Evolutionary conservation across 2,888 invertebrate species (phyloP).

Genomic region (Villa cingulata): DNA sequence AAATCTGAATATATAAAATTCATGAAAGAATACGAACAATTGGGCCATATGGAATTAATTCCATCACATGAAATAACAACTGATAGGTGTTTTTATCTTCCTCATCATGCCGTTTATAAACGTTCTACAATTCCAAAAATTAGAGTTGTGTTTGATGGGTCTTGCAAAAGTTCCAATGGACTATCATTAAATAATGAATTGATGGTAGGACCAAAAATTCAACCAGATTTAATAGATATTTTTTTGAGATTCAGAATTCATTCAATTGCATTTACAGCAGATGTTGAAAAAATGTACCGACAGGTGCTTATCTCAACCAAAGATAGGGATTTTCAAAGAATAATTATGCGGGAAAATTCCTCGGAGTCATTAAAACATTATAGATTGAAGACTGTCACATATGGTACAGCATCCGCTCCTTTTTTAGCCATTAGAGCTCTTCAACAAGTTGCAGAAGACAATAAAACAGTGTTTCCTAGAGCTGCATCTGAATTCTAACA

Average conservation of each 20-base stretch:
- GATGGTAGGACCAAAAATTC: conserved; percentile 15
- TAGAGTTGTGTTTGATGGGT: conserved; percentile 5
- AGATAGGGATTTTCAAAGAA: conserved; percentile 11
- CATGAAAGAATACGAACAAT: conserved; percentile 14
- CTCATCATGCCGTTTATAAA: conserved; percentile 6
- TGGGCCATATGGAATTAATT: conserved; percentile 15
- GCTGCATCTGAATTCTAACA: background rate
- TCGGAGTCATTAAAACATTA: conserved; percentile 5
- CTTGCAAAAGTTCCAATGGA: background rate
- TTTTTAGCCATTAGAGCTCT: conserved; percentile 10
- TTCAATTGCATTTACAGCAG: conserved; percentile 13
- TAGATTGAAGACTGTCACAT: conserved; percentile 9
- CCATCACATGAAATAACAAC: background rate
- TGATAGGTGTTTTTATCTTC: background rate
- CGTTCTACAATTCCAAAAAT: conserved; percentile 1
- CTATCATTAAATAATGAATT: conserved; percentile 7
- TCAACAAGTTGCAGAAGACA: conserved; percentile 3
- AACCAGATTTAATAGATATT: conserved; percentile 11
- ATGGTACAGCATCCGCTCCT: conserved; percentile 10
- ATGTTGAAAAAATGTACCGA: conserved; percentile 16
- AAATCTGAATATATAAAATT: conserved; percentile 11
- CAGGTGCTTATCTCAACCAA: background rate
- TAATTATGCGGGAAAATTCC: conserved; percentile 11
- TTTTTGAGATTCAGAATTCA: background rate
- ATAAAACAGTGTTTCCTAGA: background rate